phyloP scores from a whole-genome alignment of 2,888 invertebrate genomes.

The Cheilosia urbana region DNA sequence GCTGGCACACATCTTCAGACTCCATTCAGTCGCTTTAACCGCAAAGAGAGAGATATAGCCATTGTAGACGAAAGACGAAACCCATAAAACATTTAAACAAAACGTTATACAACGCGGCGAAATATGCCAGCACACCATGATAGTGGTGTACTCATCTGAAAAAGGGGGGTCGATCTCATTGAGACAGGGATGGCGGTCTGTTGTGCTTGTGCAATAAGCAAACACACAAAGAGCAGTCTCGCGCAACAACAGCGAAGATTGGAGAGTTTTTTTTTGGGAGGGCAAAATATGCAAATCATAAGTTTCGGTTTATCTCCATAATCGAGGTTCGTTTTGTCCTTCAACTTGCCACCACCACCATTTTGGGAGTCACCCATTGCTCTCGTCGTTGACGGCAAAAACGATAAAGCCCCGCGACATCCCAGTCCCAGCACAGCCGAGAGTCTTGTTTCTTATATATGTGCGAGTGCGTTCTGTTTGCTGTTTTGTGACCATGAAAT shows the following conservation, averaged over 20 bases:
- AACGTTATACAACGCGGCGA: conserved; percentile 17
- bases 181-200: neutral
- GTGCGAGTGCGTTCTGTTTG: conserved; percentile 35
- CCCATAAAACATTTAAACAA: conserved; percentile 53
- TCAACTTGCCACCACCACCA: neutral
- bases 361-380: conserved; percentile 1
- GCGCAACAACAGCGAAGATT: conserved; percentile 1
- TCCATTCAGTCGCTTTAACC: neutral
- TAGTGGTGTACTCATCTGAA: conserved; percentile 19
- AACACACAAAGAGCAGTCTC: conserved; percentile 29
- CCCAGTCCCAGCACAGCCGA: neutral
- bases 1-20: neutral
- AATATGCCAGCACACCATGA: neutral
- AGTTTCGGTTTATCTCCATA: conserved; percentile 7
- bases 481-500: conserved; percentile 47
- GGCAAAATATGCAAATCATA: conserved; percentile 38
- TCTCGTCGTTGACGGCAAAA: neutral
- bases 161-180: neutral
- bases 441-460: neutral
- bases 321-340: conserved; percentile 6
- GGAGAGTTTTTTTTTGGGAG: neutral
- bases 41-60: neutral
- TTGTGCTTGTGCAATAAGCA: conserved; percentile 7
- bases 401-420: neutral
- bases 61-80: conserved; percentile 47